Evolutionary conservation across 2,888 invertebrate genomes (phyloP), one percentile per base, ranked within the genome.

Genomic region (Chloromyia formosa): DNA sequence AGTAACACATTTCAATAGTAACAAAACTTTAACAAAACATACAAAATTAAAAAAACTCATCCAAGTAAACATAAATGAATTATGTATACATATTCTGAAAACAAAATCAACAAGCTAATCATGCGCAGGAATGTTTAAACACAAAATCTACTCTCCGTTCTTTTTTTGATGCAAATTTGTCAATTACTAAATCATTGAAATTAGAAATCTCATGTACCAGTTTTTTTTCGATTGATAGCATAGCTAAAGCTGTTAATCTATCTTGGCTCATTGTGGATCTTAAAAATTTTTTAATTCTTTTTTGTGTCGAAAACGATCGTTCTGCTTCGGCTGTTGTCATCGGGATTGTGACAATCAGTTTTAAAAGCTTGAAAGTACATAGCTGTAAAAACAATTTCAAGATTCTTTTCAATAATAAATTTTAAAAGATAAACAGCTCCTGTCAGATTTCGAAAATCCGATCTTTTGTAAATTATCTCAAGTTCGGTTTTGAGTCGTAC

Each of bases 181-280:
- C 53, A 53, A 53, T 53, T 16, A 16, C 27, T 53, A 53, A 53
- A 53, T 53, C 53, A 14, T 53, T 53, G 53, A 53, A 53, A 53
- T 53, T 53, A n/a, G 5, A n/a, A n/a, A 16, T 16, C 16, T 53
- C 53, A 14, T 53, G 53, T 53, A 53, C 14, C 53, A 53, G 16
- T n/a, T 53, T 16, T 53, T 53, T 53, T 53, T 35, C 53, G 14
- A 53, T 53, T 1, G 53, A 53, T n/a, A 53, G 53, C 53, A 53
- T 53, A 16, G 53, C 53, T 53, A 53, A 53, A 53, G 1, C 53
- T 53, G 16, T 53, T 16, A 53, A 53, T 53, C 14, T 53, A 14
- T n/a, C 53, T 53, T 53, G 53, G 16, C 53, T 53, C 16, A 53
- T 14, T 53, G 53, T 5, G 14, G 16, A 53, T 12, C 16, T 45